Base-by-base conservation (phyloP, 2,888 invertebrate species). In the Prosapia bicincta region DNA sequence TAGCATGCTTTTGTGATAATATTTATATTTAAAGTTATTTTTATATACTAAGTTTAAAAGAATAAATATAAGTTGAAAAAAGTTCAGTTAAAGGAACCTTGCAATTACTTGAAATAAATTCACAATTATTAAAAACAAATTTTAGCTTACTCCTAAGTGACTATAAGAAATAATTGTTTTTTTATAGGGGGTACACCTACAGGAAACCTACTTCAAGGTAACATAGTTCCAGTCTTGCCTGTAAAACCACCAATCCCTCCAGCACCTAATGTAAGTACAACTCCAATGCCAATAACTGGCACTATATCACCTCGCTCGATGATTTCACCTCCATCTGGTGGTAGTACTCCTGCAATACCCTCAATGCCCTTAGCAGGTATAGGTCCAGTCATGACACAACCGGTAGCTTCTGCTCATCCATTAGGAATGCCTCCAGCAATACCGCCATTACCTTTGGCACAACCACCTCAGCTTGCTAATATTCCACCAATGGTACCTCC, bases 311-410 rank as follows among this genome's bases (percentile, higher is more conserved):
- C 25, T 10, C 83, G 83, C 20, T 65, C 74, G 78, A 82, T 85
- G 85, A 78, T 85, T 86, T 78, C 84, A 85, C 9, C 86, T 85
- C n/a, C 83, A 82, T 73, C 83, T 82, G 72, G 83, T 81, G 32
- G 85, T 83, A 28, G 84, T 84, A 69, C 85, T n/a, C 76, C 24
- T 85, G 86, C 79, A 3, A 81, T 81, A 54, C 81, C 81, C 6
- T 70, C 77, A 10, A 70, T 76, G 15, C 54, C 76, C 9, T 69
- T 78, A 20, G 75, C 78, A 26, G 68, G 25, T 68, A 38, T 86
- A 85, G 0, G 79, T 74, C 80, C 83, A 73, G 72, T 81, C 82
- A 26, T 86, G 84, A 71, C 84, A 66, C 79, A 82, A 24, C 76
- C 78, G 23, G 65, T 66, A 26, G 66, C 74, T 43, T 26, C 76